These are phyloP conservation scores for Suncus etruscus DNA, from an alignment of 2,113 vertebrate species.

Conservation along the genomic window DNA sequence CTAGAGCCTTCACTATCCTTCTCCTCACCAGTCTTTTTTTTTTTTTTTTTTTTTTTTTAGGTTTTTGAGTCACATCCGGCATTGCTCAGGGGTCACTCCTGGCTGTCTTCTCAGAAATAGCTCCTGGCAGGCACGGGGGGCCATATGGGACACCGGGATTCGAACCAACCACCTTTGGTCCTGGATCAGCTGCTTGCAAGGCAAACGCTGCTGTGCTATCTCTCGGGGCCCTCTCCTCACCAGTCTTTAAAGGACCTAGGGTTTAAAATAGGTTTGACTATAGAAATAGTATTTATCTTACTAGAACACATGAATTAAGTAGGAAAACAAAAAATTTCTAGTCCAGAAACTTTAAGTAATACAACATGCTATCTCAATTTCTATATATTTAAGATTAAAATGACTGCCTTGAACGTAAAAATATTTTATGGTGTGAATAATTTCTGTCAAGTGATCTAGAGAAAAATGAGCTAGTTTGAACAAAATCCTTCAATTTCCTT, in stretches of 20 bases:
- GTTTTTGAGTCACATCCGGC: too few relatives aligned
- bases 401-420: neutral
- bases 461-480: slow-evolving; percentile 23
- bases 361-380: neutral
- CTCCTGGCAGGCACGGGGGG: too few relatives aligned
- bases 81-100: too few relatives aligned
- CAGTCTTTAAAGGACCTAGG: neutral
- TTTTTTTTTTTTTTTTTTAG: too few relatives aligned
- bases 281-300: neutral
- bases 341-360: neutral
- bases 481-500: slow-evolving; percentile 55
- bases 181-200: too few relatives aligned
- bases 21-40: neutral
- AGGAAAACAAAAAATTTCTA: neutral
- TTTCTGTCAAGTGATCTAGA: slow-evolving; percentile 34
- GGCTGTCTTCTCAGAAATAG: too few relatives aligned
- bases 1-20: neutral
- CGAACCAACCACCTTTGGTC: too few relatives aligned
- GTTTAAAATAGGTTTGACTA: neutral
- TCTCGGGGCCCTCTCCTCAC: too few relatives aligned
- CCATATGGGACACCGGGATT: too few relatives aligned
- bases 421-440: slow-evolving; percentile 28
- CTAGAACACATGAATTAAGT: neutral
- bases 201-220: too few relatives aligned
- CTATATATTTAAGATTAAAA: slow-evolving; percentile 22